A percentile compares a stretch with the other conserved stretches of the same genome.
Evolutionary conservation across 2,797 vertebrate species (phyloP).

Genomic region (Ibycter americanus): DNA sequence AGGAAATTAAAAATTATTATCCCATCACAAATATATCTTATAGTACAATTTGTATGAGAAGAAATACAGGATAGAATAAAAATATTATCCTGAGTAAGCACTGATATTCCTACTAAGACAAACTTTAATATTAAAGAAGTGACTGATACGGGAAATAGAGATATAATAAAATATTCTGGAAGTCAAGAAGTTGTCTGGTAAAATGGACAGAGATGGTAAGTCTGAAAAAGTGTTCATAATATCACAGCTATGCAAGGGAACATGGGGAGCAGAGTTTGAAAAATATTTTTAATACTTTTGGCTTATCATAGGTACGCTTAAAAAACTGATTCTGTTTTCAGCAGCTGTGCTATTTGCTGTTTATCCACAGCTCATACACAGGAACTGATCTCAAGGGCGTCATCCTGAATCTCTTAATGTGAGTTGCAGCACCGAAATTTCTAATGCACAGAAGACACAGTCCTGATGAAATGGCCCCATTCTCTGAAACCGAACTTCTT

Average conservation of each 20-base stretch:
- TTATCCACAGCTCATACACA: background rate
- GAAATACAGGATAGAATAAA: background rate
- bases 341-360: background rate
- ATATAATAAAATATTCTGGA: background rate
- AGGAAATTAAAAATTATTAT: background rate
- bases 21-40: background rate
- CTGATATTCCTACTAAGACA: background rate
- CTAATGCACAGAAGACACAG: background rate
- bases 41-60: background rate
- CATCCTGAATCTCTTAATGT: background rate
- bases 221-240: background rate
- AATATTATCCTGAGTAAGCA: background rate
- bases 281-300: background rate
- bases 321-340: background rate
- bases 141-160: background rate
- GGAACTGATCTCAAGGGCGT: background rate
- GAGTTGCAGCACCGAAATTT: background rate
- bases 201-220: background rate
- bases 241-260: background rate
- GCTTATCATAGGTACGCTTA: background rate
- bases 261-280: background rate
- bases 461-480: background rate
- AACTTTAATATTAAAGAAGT: background rate
- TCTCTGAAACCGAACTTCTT: background rate
- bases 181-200: background rate